Percentiles rank a stretch among this genome's conserved stretches.
Evolutionary conservation across 92 coral and sea anemone genomes (phyloP).

Genomic region (Umimayanthus kanabou): DNA sequence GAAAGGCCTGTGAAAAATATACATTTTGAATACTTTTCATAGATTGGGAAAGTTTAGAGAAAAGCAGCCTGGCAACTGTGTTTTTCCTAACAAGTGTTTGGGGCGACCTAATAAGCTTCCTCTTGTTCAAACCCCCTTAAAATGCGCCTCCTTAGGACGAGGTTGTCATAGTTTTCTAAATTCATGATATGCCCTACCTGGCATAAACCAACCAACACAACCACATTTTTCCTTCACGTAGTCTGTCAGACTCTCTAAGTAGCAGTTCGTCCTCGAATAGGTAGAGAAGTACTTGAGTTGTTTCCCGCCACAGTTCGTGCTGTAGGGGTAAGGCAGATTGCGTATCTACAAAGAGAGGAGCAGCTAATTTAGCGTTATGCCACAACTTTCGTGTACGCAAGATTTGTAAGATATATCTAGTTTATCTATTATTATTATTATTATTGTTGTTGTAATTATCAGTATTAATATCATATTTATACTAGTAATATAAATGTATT

Average conservation of each 20-base stretch:
- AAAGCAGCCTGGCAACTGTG: too few species aligned
- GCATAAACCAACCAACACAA: slow-evolving; percentile 43
- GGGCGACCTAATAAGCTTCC: too few species aligned
- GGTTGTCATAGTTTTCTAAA: too few species aligned
- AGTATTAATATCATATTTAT: too few species aligned
- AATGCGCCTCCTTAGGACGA: too few species aligned
- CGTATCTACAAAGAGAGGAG: not conserved
- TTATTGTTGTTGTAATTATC: too few species aligned
- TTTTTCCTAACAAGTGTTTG: too few species aligned
- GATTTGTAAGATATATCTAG: not conserved
- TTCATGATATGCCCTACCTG: slow-evolving; percentile 17
- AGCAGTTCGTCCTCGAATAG: slow-evolving; percentile 36
- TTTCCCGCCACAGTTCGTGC: slow-evolving; percentile 37
- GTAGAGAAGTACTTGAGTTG: slow-evolving; percentile 19
- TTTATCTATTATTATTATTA: not conserved
- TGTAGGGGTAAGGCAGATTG: slow-evolving; percentile 35
- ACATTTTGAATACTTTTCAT: too few species aligned
- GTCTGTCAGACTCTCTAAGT: slow-evolving; percentile 34
- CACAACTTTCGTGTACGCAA: not conserved
- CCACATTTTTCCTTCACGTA: slow-evolving; percentile 12
- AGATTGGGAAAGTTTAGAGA: too few species aligned
- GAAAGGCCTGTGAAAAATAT: too few species aligned
- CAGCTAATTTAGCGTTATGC: not conserved
- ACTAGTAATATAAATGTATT: too few species aligned
- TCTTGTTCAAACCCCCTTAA: too few species aligned